Evolutionary conservation across 2,113 vertebrate species (phyloP), one percentile per base, ranked within the genome.

Genomic region (Bolborhynchus lineola): DNA sequence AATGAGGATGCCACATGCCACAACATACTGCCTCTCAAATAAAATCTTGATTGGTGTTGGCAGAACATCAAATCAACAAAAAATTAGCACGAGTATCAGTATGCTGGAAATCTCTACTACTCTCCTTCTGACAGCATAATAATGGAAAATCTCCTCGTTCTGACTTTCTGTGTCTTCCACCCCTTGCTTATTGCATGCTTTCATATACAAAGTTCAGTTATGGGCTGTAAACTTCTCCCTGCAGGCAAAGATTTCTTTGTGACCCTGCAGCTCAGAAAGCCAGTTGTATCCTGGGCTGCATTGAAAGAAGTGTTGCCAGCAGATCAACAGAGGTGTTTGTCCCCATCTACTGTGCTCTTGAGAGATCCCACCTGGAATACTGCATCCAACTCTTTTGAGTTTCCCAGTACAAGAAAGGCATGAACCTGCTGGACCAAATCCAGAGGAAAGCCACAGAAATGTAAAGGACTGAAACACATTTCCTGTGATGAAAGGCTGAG

Each of bases 281-380:
- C 8, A 26, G 24, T 3, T 1, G 0, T 7, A 11, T 42, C 13
- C 41, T 65, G 25, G 33, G 16, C 12, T 93, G 39, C 29, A 46
- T 37, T 4, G 47, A 76, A 44, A 63, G 23, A 16, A 59, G 5
- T 0, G 0, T 50, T 9, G 11, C 6, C 6, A 59, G 46, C 26
- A 59, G 3, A 16, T 20, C 6, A 4, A 59, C 13, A 7, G 26
- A 62, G 11, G 6, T 31, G 11, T 35, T 78, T 88, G 23, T 82
- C 8, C 8, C 16, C 26, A 2, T 41, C 64, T 68, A 3, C 7
- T 57, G 19, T 0, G 0, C 60, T 39, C 26, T 62, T 2, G 0
- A 44, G 50, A 82, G 35, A 47, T 4, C 11, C 16, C 20, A 29
- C 9, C 26, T 77, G 28, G 4, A 64, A 13, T 63, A 1, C 37